A percentile compares a stretch with the other conserved stretches of the same genome.
These are phyloP conservation scores for Goniozus legneri DNA, from an alignment of 1,140 invertebrate species.

Conservation along the genomic window DNA sequence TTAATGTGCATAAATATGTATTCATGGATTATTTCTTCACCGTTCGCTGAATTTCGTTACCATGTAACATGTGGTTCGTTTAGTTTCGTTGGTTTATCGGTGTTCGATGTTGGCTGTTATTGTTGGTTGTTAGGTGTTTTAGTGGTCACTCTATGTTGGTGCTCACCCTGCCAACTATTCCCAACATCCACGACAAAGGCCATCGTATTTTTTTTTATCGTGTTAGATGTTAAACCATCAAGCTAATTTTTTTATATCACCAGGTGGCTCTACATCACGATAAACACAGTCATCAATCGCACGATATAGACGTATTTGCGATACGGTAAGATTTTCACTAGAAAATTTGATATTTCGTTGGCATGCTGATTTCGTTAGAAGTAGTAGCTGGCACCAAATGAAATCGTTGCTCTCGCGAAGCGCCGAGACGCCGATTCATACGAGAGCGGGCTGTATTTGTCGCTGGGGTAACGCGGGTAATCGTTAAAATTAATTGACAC, in stretches of 20 bases:
- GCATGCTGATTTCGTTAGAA: neutral
- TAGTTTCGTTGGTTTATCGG: constrained; percentile 50
- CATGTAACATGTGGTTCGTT: constrained; percentile 51
- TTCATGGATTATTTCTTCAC: constrained; percentile 37
- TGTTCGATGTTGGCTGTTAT: constrained; percentile 54
- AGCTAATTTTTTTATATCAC: constrained; percentile 19
- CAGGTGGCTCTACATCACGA: constrained; percentile 8
- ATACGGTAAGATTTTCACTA: constrained; percentile 27
- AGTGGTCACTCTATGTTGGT: constrained; percentile 51
- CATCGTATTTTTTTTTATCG: too few species aligned
- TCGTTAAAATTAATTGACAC: constrained; percentile 48
- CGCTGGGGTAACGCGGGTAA: too few species aligned
- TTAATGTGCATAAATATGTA: constrained; percentile 10
- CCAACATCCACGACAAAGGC: constrained; percentile 38
- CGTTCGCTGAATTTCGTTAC: constrained; percentile 47
- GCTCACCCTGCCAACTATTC: constrained; percentile 36
- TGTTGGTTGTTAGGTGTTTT: constrained; percentile 54
- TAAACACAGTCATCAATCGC: neutral
- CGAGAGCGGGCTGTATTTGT: too few species aligned
- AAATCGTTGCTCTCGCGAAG: too few species aligned
- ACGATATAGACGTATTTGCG: constrained; percentile 1
- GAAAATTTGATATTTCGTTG: constrained; percentile 2
- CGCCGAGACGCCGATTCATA: too few species aligned
- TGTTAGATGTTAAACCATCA: constrained; percentile 34
- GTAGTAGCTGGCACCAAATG: too few species aligned